These are phyloP conservation scores for Alcis repandata DNA, from an alignment of 2,888 invertebrate genomes.

Conservation along the genomic window DNA sequence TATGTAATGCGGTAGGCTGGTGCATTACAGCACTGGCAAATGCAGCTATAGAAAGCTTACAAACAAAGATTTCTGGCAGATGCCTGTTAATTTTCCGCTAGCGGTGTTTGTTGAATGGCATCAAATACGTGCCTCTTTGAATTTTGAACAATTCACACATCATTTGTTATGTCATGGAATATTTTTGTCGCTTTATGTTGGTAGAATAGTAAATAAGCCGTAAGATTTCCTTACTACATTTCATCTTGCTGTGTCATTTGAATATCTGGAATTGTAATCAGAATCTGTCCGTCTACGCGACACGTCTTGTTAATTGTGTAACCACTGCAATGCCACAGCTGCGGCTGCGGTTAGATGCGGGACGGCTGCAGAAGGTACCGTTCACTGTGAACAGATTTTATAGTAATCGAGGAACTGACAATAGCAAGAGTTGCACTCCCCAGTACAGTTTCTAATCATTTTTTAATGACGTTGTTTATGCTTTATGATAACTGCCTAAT, in stretches of 20 bases:
- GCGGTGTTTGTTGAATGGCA: not conserved
- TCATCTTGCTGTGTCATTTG: not conserved
- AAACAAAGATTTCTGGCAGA: constrained; percentile 6
- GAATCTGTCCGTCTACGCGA: constrained; percentile 10
- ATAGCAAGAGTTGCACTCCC: not conserved
- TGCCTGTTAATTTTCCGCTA: not conserved
- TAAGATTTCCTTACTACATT: constrained; percentile 1
- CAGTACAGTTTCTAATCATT: constrained; percentile 11
- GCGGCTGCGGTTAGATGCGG: constrained; percentile 13
- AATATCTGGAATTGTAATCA: constrained; percentile 25
- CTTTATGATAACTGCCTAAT: not conserved
- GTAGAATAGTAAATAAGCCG: not conserved
- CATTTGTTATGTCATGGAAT: too few species aligned
- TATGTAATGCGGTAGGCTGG: too few species aligned
- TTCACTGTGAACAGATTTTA: constrained; percentile 19
- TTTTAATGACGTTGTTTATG: not conserved
- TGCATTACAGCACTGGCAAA: not conserved
- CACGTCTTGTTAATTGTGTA: not conserved
- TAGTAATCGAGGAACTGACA: constrained; percentile 2
- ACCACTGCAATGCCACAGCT: constrained; percentile 8
- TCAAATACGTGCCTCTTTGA: not conserved
- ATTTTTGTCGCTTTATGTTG: too few species aligned
- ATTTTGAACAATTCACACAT: too few species aligned
- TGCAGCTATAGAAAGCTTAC: constrained; percentile 9
- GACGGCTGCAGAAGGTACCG: constrained; percentile 18